phyloP scores from a whole-genome alignment of 92 coral and sea anemone genomes.

The Chrysogorgia sp. region DNA sequence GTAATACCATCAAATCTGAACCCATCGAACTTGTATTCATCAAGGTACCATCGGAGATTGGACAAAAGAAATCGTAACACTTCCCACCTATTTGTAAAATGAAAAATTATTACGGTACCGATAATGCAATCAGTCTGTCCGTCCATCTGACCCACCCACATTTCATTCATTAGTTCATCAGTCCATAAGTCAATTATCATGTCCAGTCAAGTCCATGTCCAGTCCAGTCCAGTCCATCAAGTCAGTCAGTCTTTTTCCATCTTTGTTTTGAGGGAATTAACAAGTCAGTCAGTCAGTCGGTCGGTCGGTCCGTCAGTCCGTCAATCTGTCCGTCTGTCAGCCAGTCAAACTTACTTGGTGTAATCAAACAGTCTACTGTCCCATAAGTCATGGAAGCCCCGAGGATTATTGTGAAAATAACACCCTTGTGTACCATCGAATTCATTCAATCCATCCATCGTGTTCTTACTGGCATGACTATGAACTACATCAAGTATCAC shows the following conservation, averaged over 20 bases:
- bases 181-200: neutral
- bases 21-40: conserved; percentile 92
- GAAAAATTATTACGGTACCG: neutral
- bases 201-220: neutral
- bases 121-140: neutral
- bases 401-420: conserved; percentile 74
- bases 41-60: conserved; percentile 93
- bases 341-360: conserved; percentile 72
- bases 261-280: too few species aligned
- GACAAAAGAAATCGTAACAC: conserved; percentile 90
- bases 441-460: conserved; percentile 93
- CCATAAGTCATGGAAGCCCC: conserved; percentile 88
- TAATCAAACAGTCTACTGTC: conserved; percentile 94
- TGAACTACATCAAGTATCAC: conserved; percentile 93
- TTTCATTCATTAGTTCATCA: neutral
- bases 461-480: conserved; percentile 95
- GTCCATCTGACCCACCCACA: neutral
- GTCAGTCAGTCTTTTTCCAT: neutral
- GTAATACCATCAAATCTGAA: conserved; percentile 98
- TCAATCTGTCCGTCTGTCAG: neutral
- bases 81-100: conserved; percentile 72
- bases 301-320: neutral
- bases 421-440: conserved; percentile 95
- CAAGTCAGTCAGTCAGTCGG: neutral
- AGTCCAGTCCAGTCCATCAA: neutral